Percentiles rank a stretch among this genome's conserved stretches.
These are phyloP conservation scores for Thymallus thymallus DNA, from an alignment of 2,113 vertebrate genomes.

Conservation along the genomic window DNA sequence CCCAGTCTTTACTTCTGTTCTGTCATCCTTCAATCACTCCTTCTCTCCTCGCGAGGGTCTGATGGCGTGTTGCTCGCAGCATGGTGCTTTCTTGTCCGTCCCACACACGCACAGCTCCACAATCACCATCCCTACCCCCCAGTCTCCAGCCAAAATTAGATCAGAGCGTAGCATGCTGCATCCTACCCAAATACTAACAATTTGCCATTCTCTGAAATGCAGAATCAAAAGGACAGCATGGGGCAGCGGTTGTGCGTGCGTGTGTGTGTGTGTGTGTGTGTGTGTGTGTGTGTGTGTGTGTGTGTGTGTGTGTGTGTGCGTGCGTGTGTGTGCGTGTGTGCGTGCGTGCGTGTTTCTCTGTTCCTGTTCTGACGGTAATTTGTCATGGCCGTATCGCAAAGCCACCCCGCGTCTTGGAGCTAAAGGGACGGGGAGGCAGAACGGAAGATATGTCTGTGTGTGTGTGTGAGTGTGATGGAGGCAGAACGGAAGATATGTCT, in stretches of 20 bases:
- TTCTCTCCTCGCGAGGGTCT: slow-evolving; percentile 12
- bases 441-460: background rate
- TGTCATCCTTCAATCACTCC: background rate
- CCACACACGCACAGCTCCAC: slow-evolving; percentile 1
- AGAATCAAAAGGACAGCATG: slow-evolving; percentile 48
- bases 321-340: slow-evolving; percentile 16
- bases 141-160: slow-evolving; percentile 28
- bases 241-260: slow-evolving; percentile 19
- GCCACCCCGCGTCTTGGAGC: slow-evolving; percentile 31
- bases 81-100: slow-evolving; percentile 26
- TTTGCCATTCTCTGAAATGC: slow-evolving; percentile 53
- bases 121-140: background rate
- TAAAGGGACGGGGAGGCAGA: slow-evolving; percentile 9
- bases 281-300: background rate
- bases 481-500: too few relatives aligned
- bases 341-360: background rate
- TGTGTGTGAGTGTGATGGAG: too few relatives aligned
- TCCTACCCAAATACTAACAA: slow-evolving; percentile 41
- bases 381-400: slow-evolving; percentile 52
- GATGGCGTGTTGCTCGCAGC: slow-evolving; percentile 25
- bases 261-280: slow-evolving; percentile 12
- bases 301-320: too few relatives aligned
- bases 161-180: slow-evolving; percentile 3
- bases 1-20: slow-evolving; percentile 8
- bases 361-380: slow-evolving; percentile 59